A percentile compares a stretch with the other conserved stretches of the same genome.
Evolutionary conservation across 2,888 invertebrate species (phyloP).

Genomic region (Machimus rusticus): DNA sequence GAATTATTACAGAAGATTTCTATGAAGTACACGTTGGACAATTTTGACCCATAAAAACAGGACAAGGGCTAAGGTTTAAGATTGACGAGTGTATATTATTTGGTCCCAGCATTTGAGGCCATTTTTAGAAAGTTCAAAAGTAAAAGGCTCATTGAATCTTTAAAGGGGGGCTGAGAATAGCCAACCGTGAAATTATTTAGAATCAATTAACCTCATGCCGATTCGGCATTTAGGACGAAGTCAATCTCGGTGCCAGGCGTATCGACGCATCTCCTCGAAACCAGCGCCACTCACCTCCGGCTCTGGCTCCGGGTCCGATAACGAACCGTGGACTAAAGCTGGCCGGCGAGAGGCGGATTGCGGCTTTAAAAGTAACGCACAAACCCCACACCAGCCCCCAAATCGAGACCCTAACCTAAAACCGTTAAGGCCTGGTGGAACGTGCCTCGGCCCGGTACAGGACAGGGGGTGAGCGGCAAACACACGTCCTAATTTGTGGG

Average conservation of each 20-base stretch:
- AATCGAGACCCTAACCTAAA: neutral
- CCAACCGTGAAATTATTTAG: neutral
- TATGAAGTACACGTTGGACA: no score
- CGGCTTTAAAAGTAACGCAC: constrained; percentile 2
- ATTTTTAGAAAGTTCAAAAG: neutral
- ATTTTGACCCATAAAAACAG: no score
- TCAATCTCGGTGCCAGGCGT: neutral
- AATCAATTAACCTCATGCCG: constrained; percentile 14
- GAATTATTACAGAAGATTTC: no score
- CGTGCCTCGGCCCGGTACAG: neutral
- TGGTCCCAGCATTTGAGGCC: neutral
- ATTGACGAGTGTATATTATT: no score
- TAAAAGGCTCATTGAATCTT: neutral
- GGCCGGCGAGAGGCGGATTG: neutral
- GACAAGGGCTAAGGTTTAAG: no score
- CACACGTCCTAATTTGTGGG: constrained; percentile 44
- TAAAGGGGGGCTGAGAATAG: neutral
- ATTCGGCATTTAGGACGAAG: constrained; percentile 4
- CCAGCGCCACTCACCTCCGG: neutral
- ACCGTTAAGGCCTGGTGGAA: neutral
- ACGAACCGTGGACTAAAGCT: neutral
- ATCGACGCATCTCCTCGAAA: no score
- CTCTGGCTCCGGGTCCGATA: no score
- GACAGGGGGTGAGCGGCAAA: neutral
- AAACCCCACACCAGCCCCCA: constrained; percentile 3